Percentiles rank a stretch among this genome's conserved stretches.
Evolutionary conservation across 2,888 invertebrate genomes (phyloP).

Genomic region (Calephelis perditalis): DNA sequence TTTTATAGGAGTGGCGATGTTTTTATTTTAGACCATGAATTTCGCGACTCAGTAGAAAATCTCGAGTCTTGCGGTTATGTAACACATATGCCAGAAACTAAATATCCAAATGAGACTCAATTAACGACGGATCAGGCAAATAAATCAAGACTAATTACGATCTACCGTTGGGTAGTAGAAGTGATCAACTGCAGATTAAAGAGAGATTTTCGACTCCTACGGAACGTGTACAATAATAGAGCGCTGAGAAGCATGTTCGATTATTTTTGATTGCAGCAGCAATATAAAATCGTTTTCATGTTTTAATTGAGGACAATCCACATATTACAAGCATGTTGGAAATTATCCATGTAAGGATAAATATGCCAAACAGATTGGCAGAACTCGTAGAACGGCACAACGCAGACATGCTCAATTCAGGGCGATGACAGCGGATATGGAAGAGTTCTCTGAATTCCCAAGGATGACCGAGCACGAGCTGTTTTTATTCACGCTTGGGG

Average conservation of each 20-base stretch:
- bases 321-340: conserved; percentile 17
- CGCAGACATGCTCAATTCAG: conserved; percentile 24
- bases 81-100: not conserved
- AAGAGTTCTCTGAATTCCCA: conserved; percentile 23
- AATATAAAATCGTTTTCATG: conserved; percentile 21
- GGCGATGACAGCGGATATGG: conserved; percentile 22
- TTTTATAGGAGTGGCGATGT: no score
- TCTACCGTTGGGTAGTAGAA: conserved; percentile 30
- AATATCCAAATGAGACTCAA: not conserved
- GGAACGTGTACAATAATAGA: conserved; percentile 17
- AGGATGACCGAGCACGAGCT: conserved; percentile 7
- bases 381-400: conserved; percentile 21
- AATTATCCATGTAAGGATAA: conserved; percentile 22
- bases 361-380: conserved; percentile 24
- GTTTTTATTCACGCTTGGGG: conserved; percentile 15
- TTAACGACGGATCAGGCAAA: conserved; percentile 6
- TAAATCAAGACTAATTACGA: conserved; percentile 26
- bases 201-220: conserved; percentile 18
- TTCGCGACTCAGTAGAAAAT: conserved; percentile 3
- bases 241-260: conserved; percentile 17
- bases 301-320: conserved; percentile 20
- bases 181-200: conserved; percentile 16
- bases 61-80: conserved; percentile 16
- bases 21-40: no score
- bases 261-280: conserved; percentile 23